Base-by-base conservation (phyloP, 2,113 vertebrate genomes). In the Porphyrio hochstetteri region DNA sequence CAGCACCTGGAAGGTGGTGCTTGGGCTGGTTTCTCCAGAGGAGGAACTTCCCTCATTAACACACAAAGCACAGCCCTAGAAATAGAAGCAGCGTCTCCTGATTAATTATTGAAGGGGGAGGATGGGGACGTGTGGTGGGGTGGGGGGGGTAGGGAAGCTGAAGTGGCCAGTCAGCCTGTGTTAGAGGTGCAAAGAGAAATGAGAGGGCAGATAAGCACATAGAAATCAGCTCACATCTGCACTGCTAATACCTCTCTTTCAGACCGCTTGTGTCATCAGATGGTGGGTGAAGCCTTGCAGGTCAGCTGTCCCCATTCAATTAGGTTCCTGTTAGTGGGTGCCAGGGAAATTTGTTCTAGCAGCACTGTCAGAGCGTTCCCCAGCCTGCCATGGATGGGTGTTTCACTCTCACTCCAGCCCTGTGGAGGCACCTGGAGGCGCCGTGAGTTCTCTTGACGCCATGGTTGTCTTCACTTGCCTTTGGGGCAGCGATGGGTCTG, bases 151-250 rank as follows among this genome's bases (percentile, higher is more conserved):
- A 61, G 83, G 44, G 61, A 48, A 69, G 83, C 68, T 35, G 57
- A 63, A 95, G 86, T 48, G 86, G 88, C 76, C 90, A 74, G 88
- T 93, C 97, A 94, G 96, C 95, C 92, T 67, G 84, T 86, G 69
- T 94, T 96, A 61, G 88, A 82, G 83, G 65, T 18, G 78, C 3
- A 2, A 44, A 91, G 90, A 96, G 82, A 88, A 94, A 95, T 88
- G 93, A 20, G 76, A 88, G 92, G 55, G 82, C 90, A 77, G 95
- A 92, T 76, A 90, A 95, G 83, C 0, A 88, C 92, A 38, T 78
- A 90, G 86, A 79, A 78, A 95, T 87, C 75, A 40, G 75, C 75
- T 36, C 84, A 31, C 93, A 53, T 38, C 60, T 82, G 10, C 10
- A 33, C 38, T 11, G 2, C 72, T 76, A n/a, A 20, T 48, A 4